Percentiles rank a stretch among this genome's conserved stretches.
Conservation (phyloP, 2,113 vertebrate species). For the Cyanoramphus novaezelandiae region DNA sequence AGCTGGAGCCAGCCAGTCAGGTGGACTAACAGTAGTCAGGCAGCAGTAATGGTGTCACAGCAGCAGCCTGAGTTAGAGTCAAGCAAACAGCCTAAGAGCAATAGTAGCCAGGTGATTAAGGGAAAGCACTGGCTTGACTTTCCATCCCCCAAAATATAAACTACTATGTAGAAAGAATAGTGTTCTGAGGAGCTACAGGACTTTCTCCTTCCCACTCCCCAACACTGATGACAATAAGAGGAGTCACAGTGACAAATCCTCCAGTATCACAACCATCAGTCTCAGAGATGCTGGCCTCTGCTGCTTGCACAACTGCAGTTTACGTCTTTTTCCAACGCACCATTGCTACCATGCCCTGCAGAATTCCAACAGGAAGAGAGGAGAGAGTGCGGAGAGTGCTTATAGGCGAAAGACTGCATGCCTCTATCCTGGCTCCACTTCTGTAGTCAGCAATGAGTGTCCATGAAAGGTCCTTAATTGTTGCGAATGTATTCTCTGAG, state of each 20-base stretch:
- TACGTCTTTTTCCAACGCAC: not conserved
- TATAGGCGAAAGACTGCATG: not conserved
- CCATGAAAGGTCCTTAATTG: not conserved
- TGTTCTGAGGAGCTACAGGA: not conserved
- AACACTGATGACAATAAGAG: not conserved
- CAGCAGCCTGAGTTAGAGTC: not conserved
- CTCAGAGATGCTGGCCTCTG: not conserved
- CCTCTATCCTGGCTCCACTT: not conserved
- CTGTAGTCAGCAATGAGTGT: not conserved
- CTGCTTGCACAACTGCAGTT: not conserved
- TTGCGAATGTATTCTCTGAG: not conserved
- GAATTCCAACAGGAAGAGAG: not conserved
- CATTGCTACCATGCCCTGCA: not conserved
- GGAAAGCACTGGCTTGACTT: not conserved
- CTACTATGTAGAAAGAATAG: not conserved
- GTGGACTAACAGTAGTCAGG: not conserved
- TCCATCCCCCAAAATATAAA: not conserved
- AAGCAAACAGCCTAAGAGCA: not conserved
- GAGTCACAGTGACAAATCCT: not conserved
- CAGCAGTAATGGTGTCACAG: not conserved
- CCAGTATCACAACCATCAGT: not conserved
- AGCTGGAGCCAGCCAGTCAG: not conserved
- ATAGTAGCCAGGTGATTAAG: not conserved
- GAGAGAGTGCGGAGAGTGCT: not conserved
- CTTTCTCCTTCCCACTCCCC: not conserved